Evolutionary conservation across 1,140 invertebrate species (phyloP).

Genomic region (Drosophila mauritiana): DNA sequence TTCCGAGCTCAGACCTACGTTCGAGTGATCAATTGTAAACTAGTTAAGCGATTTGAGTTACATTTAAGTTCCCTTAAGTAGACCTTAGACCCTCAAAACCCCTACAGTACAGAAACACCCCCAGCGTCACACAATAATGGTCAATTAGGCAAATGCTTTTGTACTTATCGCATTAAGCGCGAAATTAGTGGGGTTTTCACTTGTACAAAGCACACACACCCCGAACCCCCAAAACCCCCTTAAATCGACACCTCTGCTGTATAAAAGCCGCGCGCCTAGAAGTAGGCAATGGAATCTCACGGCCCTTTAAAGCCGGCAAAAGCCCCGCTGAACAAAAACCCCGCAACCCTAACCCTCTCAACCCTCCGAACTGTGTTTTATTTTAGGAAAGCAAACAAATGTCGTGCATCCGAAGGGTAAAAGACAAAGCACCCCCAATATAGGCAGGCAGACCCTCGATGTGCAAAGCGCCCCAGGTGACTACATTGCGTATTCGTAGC

Average conservation of each 20-base stretch:
- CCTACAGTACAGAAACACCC: constrained; percentile 27
- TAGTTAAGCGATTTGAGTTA: constrained; percentile 74
- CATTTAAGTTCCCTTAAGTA: constrained; percentile 61
- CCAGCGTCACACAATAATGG: constrained; percentile 25
- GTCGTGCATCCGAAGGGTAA: constrained; percentile 84
- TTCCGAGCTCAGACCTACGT: constrained; percentile 37
- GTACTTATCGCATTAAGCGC: constrained; percentile 68
- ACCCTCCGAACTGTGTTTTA: constrained; percentile 52
- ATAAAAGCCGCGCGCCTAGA: constrained; percentile 40
- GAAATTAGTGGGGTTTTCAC: constrained; percentile 72
- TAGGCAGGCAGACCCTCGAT: constrained; percentile 82
- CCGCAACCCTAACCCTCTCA: constrained; percentile 31
- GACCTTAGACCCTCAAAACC: constrained; percentile 33
- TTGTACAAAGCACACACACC: constrained; percentile 58
- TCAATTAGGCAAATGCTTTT: constrained; percentile 76
- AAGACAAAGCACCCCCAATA: constrained; percentile 81
- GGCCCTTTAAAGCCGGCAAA: constrained; percentile 24
- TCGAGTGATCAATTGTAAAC: constrained; percentile 60
- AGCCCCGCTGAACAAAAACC: constrained; percentile 5
- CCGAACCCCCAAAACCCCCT: constrained; percentile 4
- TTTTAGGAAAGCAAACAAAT: constrained; percentile 84
- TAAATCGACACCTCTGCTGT: constrained; percentile 27
- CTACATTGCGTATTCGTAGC: constrained; percentile 73
- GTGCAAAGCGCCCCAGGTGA: constrained; percentile 82
- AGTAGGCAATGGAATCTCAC: constrained; percentile 45